Conservation (phyloP, 2,888 invertebrate species). For the Hybos culiciformis region DNA sequence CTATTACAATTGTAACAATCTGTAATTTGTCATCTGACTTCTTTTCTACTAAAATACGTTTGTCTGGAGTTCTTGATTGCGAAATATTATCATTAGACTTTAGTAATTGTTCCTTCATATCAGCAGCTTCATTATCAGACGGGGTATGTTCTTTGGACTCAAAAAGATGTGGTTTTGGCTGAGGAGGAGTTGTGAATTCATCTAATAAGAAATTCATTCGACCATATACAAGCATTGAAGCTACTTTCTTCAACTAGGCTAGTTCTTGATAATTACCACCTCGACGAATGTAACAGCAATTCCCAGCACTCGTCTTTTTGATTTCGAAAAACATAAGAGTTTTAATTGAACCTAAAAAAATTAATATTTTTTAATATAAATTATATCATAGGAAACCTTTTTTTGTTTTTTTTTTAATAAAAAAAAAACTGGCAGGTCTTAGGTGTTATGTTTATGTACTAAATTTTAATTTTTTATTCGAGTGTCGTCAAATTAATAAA, state of each 20-base stretch:
- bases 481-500: too few species aligned
- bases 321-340: conserved; percentile 91
- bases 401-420: too few species aligned
- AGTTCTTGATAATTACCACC: conserved; percentile 60
- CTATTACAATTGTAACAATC: conserved; percentile 41
- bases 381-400: too few species aligned
- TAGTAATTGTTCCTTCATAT: background rate
- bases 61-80: conserved; percentile 5
- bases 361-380: background rate
- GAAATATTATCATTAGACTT: conserved; percentile 18
- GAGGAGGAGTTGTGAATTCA: conserved; percentile 65
- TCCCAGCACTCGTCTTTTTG: conserved; percentile 68
- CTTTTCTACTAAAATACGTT: conserved; percentile 19
- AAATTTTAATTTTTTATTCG: too few species aligned
- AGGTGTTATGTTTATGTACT: too few species aligned
- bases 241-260: conserved; percentile 67
- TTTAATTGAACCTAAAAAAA: conserved; percentile 49
- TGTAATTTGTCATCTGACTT: conserved; percentile 39
- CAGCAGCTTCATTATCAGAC: conserved; percentile 13
- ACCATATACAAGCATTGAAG: conserved; percentile 58
- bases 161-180: conserved; percentile 40
- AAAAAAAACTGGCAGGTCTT: too few species aligned
- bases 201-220: conserved; percentile 78
- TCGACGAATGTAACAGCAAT: conserved; percentile 78
- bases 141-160: conserved; percentile 34